Base-by-base conservation (phyloP, 2,888 invertebrate genomes). In the Endomychus coccineus region DNA sequence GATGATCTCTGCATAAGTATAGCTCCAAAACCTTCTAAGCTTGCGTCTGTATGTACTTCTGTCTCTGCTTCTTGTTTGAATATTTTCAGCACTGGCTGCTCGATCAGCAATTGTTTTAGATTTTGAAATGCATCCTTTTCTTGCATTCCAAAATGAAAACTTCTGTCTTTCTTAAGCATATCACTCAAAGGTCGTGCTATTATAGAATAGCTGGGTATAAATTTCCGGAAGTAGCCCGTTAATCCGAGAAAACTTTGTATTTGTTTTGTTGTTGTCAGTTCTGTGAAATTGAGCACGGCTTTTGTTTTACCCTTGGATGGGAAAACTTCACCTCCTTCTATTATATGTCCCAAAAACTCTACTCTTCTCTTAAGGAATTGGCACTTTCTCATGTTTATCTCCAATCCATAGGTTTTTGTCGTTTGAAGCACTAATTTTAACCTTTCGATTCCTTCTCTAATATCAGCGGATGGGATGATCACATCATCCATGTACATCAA, bases 1-100 rank as follows among this genome's bases (percentile, higher is more conserved):
- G 35, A 40, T n/a, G n/a, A n/a, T 31, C 40, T 36, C 31, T 53
- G 52, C 11, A 56, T 4, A 5, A 56, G 24, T 1, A 55, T 43
- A n/a, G 52, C 45, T 12, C 53, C 54, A 34, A 40, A 55, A 2
- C 55, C 54, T 2, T 9, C 2, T 0, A 42, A 16, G 40, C 53
- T 52, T 1, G 54, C 58, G 44, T 57, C 58, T n/a, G 46, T 50
- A 34, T 58, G 56, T 24, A 56, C 31, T 39, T 58, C 52, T 3
- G 55, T n/a, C n/a, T n/a, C n/a, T n/a, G n/a, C n/a, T n/a, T 16
- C 21, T 3, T 51, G 53, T 10, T 35, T 33, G 40, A 45, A 54
- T 17, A 52, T 43, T 34, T n/a, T n/a, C n/a, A n/a, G n/a, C n/a
- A n/a, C n/a, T n/a, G n/a, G n/a, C n/a, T n/a, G n/a, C n/a, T n/a